Evolutionary conservation across 2,888 invertebrate genomes (phyloP).

Genomic region (Metallyticus violacea): DNA sequence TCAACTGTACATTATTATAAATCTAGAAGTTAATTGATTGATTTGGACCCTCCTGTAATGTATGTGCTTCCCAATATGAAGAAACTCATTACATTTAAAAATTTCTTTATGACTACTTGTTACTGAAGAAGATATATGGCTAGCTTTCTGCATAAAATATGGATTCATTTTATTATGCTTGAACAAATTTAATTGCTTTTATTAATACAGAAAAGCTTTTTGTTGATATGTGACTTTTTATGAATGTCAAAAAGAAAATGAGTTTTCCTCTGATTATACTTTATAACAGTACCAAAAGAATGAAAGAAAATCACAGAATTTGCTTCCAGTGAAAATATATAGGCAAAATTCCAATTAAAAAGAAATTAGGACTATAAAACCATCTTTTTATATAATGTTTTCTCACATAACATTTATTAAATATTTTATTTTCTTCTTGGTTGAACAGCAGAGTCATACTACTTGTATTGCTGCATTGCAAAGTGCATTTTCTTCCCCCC

Average conservation of each 20-base stretch:
- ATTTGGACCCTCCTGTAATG: conserved; percentile 11
- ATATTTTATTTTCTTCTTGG: too few relatives aligned
- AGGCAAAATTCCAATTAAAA: background rate
- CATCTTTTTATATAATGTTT: too few relatives aligned
- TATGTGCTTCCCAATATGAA: background rate
- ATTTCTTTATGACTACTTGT: background rate
- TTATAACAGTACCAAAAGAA: background rate
- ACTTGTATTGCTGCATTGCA: too few relatives aligned
- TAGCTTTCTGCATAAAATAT: background rate
- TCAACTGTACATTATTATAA: background rate
- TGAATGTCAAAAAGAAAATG: background rate
- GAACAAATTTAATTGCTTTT: background rate
- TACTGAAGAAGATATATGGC: background rate
- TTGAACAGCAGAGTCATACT: too few relatives aligned
- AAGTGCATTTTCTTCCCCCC: too few relatives aligned
- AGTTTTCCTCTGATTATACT: background rate
- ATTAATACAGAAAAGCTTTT: background rate
- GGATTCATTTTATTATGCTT: background rate
- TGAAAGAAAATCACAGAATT: too few relatives aligned
- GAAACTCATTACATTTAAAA: background rate
- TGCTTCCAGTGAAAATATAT: too few relatives aligned
- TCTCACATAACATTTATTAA: too few relatives aligned
- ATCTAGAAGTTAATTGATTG: background rate
- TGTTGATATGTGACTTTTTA: background rate
- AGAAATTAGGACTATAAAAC: too few relatives aligned